Evolutionary conservation across 2,113 vertebrate species (phyloP).

Genomic region (Ctenomys sociabilis): DNA sequence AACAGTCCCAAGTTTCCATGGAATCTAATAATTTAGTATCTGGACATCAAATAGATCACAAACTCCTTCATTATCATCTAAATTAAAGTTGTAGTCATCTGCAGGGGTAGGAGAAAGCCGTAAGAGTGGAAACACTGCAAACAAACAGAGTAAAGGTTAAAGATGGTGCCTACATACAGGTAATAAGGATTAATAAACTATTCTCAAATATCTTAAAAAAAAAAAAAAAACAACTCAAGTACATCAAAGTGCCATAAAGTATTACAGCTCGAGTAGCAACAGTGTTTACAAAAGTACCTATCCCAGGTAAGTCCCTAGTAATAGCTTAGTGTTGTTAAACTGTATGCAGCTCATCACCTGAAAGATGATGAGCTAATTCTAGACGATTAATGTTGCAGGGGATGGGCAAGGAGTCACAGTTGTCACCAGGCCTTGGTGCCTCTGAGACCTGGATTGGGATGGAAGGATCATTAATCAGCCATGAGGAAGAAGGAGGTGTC

Average conservation of each 20-base stretch:
- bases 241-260: neutral
- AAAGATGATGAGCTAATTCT: neutral
- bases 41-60: too few species aligned
- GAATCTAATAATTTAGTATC: too few species aligned
- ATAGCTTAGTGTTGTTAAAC: neutral
- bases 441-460: neutral
- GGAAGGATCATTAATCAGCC: neutral
- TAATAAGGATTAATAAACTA: too few species aligned
- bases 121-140: too few species aligned
- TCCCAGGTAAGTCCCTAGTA: neutral
- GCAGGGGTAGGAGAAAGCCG: too few species aligned
- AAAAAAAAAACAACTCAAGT: neutral
- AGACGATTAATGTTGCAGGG: neutral
- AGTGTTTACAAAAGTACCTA: neutral
- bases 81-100: too few species aligned
- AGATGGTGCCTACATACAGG: too few species aligned
- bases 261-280: neutral
- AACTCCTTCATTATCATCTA: too few species aligned
- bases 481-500: neutral
- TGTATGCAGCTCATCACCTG: neutral
- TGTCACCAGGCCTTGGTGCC: neutral
- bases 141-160: too few species aligned
- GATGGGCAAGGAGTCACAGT: rapidly evolving
- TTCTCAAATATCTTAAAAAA: too few species aligned
- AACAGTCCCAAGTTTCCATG: too few species aligned